Base-by-base conservation (phyloP, 2,113 vertebrate species). In the Lonchura striata region DNA sequence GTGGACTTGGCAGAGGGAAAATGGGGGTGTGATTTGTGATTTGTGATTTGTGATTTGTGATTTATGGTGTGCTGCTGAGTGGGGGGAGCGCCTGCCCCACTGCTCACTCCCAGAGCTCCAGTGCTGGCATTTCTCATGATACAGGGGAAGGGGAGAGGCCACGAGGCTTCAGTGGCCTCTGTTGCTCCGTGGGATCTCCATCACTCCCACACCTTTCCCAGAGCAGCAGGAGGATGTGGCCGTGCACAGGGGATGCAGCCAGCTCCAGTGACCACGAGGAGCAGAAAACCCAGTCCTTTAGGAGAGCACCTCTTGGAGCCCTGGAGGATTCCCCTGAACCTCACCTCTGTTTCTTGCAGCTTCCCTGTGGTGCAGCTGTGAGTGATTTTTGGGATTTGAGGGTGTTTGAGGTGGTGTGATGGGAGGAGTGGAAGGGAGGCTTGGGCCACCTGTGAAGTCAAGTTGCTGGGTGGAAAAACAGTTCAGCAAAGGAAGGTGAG, bases 331-430 rank as follows among this genome's bases (percentile, higher is more conserved):
- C 24, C 17, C 11, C 17, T 33, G n/a, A 28, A 33, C 27, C 4
- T 17, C 52, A 21, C 30, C 46, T 89, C 7, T 63, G 82, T n/a
- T 74, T 71, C 66, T 76, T 4, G 1, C 42, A 75, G 19, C 35
- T 42, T 53, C 33, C 25, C 23, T 2, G 1, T 30, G 0, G 0
- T 75, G 65, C 22, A 78, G 37, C n/a, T 3, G 3, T 1, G 9
- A 54, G 84, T 22, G 57, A 27, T 53, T 11, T 50, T 27, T 21
- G 41, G 59, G 75, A 7, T 88, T 23, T 61, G 82, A 39, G 42
- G 60, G 52, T 0, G 0, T 54, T 54, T 33, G 61, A 10, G 35
- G 12, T 0, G 4, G 9, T 6, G 18, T 52, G 72, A 9, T 7
- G 15, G n/a, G 70, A n/a, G n/a, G 41, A 68, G 19, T 27, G 31